phyloP scores from a whole-genome alignment of 2,797 vertebrate species.

The Oreochromis mossambicus region DNA sequence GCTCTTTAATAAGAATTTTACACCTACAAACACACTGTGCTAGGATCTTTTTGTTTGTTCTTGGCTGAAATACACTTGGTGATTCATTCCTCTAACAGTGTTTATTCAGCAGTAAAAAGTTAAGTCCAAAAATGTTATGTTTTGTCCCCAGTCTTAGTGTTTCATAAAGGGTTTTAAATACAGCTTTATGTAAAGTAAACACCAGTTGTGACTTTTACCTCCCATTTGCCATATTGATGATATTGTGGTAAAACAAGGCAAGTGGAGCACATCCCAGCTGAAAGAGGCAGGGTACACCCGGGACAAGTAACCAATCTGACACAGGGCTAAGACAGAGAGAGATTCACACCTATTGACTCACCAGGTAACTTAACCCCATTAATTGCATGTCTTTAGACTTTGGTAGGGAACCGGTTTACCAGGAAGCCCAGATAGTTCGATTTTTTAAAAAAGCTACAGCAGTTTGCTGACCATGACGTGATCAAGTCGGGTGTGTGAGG shows the following conservation, averaged over 20 bases:
- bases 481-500: neutral
- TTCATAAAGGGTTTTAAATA: neutral
- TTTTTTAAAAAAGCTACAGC: neutral
- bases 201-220: neutral
- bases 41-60: neutral
- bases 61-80: neutral
- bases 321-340: neutral
- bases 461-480: neutral
- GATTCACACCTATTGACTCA: neutral
- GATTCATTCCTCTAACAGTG: neutral
- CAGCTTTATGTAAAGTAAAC: neutral
- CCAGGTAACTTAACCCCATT: neutral
- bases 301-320: neutral
- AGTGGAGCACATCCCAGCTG: neutral
- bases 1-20: neutral
- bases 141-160: neutral
- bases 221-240: neutral
- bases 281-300: neutral
- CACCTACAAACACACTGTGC: neutral
- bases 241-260: neutral
- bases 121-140: neutral
- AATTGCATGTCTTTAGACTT: neutral
- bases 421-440: neutral
- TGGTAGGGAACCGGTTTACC: neutral
- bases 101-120: neutral